These are phyloP conservation scores for Cygnus buccinator DNA, from an alignment of 2,113 vertebrate genomes.

Conservation along the genomic window DNA sequence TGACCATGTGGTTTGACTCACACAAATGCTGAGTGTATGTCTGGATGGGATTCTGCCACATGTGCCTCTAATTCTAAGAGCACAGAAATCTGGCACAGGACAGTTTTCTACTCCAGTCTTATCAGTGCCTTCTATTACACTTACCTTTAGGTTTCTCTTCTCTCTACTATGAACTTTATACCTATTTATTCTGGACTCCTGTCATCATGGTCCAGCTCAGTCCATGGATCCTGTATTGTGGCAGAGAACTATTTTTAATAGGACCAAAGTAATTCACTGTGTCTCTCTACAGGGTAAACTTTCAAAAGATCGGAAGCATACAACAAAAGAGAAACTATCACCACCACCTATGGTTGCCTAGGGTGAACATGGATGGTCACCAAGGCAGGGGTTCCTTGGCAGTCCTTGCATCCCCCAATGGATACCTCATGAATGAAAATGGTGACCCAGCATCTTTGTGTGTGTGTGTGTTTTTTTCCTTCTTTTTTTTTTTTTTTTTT, in stretches of 20 bases:
- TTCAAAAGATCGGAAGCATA: not conserved
- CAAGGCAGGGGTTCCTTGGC: not conserved
- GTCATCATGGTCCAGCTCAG: not conserved
- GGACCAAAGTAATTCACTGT: not conserved
- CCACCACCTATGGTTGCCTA: not conserved
- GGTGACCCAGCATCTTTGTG: not conserved
- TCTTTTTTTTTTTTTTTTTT: not conserved
- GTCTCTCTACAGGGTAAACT: not conserved
- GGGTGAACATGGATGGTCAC: rapidly evolving
- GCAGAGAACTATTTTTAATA: not conserved
- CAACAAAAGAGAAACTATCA: not conserved
- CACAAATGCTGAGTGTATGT: not conserved
- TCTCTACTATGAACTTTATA: not conserved
- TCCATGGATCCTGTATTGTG: not conserved
- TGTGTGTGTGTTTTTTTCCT: not conserved
- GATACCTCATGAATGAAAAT: not conserved
- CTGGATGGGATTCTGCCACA: not conserved
- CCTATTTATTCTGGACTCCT: not conserved
- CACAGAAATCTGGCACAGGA: not conserved
- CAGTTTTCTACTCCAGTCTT: not conserved
- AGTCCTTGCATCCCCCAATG: not conserved
- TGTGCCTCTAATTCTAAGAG: not conserved
- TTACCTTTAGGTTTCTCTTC: not conserved
- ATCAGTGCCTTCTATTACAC: not conserved
- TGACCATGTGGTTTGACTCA: not conserved